Base-by-base conservation (phyloP, 2,797 vertebrate genomes). In the Onychomys arenicola region DNA sequence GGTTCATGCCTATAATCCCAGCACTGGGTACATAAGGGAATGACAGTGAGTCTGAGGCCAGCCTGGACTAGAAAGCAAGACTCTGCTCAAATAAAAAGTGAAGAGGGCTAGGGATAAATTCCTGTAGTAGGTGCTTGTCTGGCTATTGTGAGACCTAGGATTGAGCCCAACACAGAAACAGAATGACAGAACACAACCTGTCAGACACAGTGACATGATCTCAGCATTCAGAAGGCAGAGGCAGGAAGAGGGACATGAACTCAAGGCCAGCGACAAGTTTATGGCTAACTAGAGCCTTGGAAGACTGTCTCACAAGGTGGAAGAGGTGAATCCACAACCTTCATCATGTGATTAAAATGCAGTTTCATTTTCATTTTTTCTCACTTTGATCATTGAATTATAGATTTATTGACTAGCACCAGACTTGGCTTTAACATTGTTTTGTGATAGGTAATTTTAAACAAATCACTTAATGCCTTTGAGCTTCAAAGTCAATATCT, bases 371-470 rank as follows among this genome's bases (percentile, higher is more conserved):
- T 4, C 43, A 85, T n/a, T 85, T 67, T 25, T 69, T 80, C 67
- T n/a, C 37, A 73, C 25, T 69, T 86, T 84, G 23, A 76, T 57
- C 40, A 17, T 49, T 83, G 49, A 21, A 52, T 87, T 69, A 52
- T 55, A 32, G 57, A 90, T 80, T 84, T 34, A 81, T 34, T 90
- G 57, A 77, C 49, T 77, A 80, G 9, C 27, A 49, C 23, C 12
- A 78, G 25, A 55, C 17, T 69, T 61, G 9, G 2, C 76, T 88
- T 80, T 85, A 90, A 87, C 91, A 5, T 10, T 67, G 11, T 46
- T 77, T 94, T 90, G 37, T 40, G 61, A 69, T 46, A 29, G 46
- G 77, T 86, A 25, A 91, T 32, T 86, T 78, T 93, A 69, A 89
- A 34, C 14, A 89, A 86, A 7, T 90, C 61, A 75, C 14, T 80